A percentile compares a stretch with the other conserved stretches of the same genome.
phyloP scores from a whole-genome alignment of 2,113 vertebrate species.

The Illadopsis cleaveri region DNA sequence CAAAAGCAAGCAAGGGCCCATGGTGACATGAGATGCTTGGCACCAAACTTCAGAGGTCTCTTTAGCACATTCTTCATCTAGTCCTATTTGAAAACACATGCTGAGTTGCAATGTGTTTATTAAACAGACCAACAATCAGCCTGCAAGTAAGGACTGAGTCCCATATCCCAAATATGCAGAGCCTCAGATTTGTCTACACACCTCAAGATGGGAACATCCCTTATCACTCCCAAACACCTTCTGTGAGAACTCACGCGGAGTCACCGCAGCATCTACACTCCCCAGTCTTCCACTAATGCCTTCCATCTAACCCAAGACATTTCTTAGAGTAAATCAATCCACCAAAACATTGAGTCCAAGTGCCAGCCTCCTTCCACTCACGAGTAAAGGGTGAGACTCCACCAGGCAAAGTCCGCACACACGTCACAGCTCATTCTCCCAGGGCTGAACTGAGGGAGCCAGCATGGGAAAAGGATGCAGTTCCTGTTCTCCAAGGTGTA shows the following conservation, averaged over 20 bases:
- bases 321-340: not conserved
- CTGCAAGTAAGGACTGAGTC: not conserved
- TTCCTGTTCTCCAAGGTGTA: not conserved
- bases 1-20: accelerated
- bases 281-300: not conserved
- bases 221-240: not conserved
- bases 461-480: not conserved
- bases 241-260: accelerated
- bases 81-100: not conserved
- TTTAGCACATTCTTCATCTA: not conserved
- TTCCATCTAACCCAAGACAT: not conserved
- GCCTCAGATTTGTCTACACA: not conserved
- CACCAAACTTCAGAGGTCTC: not conserved
- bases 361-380: not conserved
- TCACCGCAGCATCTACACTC: not conserved
- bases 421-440: not conserved
- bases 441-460: not conserved
- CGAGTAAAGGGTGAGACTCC: accelerated
- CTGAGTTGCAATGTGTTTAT: not conserved
- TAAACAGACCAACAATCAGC: not conserved
- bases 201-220: accelerated
- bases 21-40: not conserved
- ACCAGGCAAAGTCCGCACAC: accelerated
- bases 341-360: not conserved
- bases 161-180: not conserved